Conservation (phyloP, 2,797 vertebrate genomes). For the Furcifer pardalis region DNA sequence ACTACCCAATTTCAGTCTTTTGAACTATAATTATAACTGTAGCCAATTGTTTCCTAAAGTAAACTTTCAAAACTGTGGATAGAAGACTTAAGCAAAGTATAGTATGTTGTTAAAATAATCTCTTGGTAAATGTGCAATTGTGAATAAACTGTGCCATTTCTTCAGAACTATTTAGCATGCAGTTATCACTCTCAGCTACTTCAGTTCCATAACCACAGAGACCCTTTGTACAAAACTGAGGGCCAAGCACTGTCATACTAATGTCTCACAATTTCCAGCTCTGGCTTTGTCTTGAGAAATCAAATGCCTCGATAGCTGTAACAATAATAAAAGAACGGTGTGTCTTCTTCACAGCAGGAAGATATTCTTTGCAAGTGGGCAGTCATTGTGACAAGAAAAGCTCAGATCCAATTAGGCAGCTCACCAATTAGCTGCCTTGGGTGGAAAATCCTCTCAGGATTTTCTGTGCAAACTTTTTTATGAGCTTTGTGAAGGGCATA, state of each 20-base stretch:
- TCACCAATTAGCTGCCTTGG: conserved; percentile 53
- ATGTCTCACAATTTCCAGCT: conserved; percentile 38
- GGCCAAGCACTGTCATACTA: conserved; percentile 17
- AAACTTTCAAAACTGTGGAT: too few species aligned
- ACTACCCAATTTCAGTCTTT: too few species aligned
- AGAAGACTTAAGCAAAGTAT: too few species aligned
- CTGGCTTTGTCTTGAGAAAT: conserved; percentile 43
- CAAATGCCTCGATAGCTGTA: conserved; percentile 42
- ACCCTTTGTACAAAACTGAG: conserved; percentile 37
- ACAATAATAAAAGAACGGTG: conserved; percentile 34
- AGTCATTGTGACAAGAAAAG: conserved; percentile 58
- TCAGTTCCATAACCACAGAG: conserved; percentile 30
- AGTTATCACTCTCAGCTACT: conserved; percentile 36
- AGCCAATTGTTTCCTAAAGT: too few species aligned
- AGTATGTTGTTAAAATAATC: neutral
- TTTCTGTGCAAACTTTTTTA: conserved; percentile 50
- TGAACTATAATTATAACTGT: too few species aligned
- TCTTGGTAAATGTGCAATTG: neutral
- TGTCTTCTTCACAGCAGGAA: conserved; percentile 52
- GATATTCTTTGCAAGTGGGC: conserved; percentile 55
- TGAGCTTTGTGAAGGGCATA: conserved; percentile 36
- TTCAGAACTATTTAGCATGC: conserved; percentile 29
- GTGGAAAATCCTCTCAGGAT: conserved; percentile 52
- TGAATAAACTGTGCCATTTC: neutral
- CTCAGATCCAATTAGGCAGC: conserved; percentile 59